Base-by-base conservation (phyloP, 2,113 vertebrate species). In the Phalacrocorax aristotelis region DNA sequence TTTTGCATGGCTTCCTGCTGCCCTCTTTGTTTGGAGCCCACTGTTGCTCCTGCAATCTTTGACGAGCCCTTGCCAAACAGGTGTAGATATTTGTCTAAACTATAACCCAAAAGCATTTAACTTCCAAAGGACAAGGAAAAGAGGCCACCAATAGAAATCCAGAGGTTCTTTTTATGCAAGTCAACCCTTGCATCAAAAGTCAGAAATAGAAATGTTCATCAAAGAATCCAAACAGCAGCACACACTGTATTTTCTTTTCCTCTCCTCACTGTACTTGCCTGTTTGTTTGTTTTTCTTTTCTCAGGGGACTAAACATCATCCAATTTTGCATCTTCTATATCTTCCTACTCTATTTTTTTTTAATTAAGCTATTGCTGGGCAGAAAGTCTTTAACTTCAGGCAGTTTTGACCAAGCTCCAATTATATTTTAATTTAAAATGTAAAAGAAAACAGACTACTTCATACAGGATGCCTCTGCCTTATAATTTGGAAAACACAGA, bases 391-490 rank as follows among this genome's bases (percentile, higher is more conserved):
- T 80, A 89, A 88, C 71, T 96, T 92, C 52, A 92, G 58, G 83
- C 32, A 93, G 26, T 44, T 96, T 86, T 94, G 78, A 95, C 83
- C 65, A 95, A 83, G 40, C 12, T 94, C 74, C 74, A 89, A 93
- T 87, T 96, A 75, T 4, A 15, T 83, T 92, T 96, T 93, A 81
- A 96, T 95, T 96, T 82, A 86, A 95, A 46, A 90, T 71, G 20
- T 74, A 72, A 95, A 92, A 96, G 91, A 79, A 97, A 89, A 91
- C 15, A 85, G 69, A 82, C 62, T 77, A 49, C n/a, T 89, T 68
- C 40, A 87, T 71, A 83, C 34, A 58, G 30, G 40, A 83, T 65
- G 48, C 22, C 83, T 92, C 64, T 90, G 62, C 20, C 21, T 48
- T n/a, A 52, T 89, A 94, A 91, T 76, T 90, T 93, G 42, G 55